Conservation (phyloP, 2,888 invertebrate species). For the Leptinotarsa haldemani region DNA sequence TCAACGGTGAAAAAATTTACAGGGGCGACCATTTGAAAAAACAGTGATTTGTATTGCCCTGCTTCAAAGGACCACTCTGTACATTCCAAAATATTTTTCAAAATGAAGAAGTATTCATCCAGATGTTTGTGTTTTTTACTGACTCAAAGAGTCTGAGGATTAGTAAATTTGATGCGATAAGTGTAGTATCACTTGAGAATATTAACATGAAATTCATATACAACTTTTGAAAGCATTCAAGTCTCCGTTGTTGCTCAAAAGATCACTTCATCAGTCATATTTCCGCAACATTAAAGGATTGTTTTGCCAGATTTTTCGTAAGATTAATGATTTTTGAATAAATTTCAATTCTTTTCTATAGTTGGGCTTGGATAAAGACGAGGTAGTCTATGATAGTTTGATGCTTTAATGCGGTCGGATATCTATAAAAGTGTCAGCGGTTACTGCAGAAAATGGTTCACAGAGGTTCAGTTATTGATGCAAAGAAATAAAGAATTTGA, state of each 20-base stretch:
- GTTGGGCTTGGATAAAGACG: conserved; percentile 94
- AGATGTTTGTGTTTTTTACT: no score
- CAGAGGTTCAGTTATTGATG: not conserved
- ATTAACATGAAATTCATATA: not conserved
- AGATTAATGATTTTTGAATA: conserved; percentile 45
- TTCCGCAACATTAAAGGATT: conserved; percentile 45
- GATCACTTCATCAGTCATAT: conserved; percentile 47
- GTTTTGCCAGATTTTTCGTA: conserved; percentile 48
- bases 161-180: no score
- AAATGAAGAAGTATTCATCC: no score
- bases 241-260: conserved; percentile 27
- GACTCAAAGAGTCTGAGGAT: no score
- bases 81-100: no score
- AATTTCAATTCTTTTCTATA: conserved; percentile 66
- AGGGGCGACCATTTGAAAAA: no score
- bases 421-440: conserved; percentile 30
- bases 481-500: not conserved
- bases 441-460: not conserved
- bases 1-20: no score
- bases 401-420: conserved; percentile 47
- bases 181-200: no score
- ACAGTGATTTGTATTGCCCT: no score
- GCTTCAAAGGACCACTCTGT: no score
- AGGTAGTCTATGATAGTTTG: conserved; percentile 72
- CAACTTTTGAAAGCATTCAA: conserved; percentile 43